phyloP scores from a whole-genome alignment of 2,888 invertebrate genomes.

The Muschampia plurimacula region DNA sequence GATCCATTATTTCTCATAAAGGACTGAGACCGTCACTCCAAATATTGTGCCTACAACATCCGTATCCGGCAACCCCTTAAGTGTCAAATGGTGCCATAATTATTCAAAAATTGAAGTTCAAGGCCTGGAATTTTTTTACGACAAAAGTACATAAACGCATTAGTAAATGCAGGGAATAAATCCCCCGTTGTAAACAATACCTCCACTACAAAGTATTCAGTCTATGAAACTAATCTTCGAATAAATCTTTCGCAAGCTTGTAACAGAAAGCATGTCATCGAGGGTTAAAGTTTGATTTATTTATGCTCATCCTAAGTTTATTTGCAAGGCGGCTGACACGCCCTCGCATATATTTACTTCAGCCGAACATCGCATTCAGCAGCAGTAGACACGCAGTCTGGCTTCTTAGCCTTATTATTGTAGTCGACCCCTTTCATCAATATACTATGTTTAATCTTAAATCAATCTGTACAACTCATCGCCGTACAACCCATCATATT shows the following conservation, averaged over 20 bases:
- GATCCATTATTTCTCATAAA: too few relatives aligned
- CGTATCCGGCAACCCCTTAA: too few relatives aligned
- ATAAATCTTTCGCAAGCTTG: background rate
- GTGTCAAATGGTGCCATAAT: background rate
- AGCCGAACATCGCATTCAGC: background rate
- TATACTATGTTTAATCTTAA: background rate
- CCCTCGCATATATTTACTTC: background rate
- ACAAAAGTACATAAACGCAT: background rate
- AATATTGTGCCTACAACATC: too few relatives aligned
- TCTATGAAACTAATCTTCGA: background rate
- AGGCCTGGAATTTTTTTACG: background rate
- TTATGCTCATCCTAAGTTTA: conserved; percentile 6
- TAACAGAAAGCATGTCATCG: background rate
- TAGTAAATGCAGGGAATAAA: background rate
- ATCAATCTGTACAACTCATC: too few relatives aligned
- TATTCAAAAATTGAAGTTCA: background rate
- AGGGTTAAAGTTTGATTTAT: conserved; percentile 6
- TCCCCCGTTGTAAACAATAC: background rate
- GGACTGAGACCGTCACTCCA: too few relatives aligned
- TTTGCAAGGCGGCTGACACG: conserved; percentile 3
- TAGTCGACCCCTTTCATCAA: background rate
- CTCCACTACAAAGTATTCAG: background rate
- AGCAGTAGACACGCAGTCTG: conserved; percentile 24
- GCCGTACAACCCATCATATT: too few relatives aligned
- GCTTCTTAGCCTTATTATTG: background rate